Percentiles rank a stretch among this genome's conserved stretches.
Conservation (phyloP, 2,888 invertebrate genomes). For the Heliconius aoede region DNA sequence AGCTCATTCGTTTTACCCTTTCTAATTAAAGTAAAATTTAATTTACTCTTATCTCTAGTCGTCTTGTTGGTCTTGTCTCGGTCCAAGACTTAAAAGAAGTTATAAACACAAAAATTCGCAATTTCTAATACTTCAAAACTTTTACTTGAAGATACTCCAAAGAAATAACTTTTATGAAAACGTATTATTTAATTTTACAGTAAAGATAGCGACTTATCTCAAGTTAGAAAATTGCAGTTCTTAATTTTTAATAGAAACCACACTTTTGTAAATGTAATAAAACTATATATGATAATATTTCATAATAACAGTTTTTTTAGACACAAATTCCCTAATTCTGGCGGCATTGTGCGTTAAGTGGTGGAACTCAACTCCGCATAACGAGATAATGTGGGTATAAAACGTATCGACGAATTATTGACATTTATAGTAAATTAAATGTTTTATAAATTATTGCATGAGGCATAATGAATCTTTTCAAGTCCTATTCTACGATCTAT, state of each 20-base stretch:
- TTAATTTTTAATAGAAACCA: background rate
- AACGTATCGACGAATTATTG: no score
- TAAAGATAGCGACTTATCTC: background rate
- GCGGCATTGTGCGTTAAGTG: background rate
- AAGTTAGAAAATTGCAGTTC: constrained; percentile 2
- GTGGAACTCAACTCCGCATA: background rate
- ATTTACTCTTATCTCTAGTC: background rate
- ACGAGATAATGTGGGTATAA: no score
- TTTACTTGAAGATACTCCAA: background rate
- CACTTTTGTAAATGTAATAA: background rate
- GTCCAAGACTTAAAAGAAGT: background rate
- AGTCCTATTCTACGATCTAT: no score
- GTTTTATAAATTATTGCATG: no score
- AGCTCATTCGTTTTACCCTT: background rate
- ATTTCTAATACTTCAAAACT: background rate
- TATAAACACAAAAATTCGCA: background rate
- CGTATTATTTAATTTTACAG: constrained; percentile 8
- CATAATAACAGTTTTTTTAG: no score
- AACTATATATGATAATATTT: no score
- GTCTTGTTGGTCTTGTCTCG: background rate
- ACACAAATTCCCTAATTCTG: no score
- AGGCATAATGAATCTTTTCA: no score
- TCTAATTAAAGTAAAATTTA: background rate
- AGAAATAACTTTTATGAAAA: constrained; percentile 17
- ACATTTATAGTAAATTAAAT: no score